Percentiles rank a stretch among this genome's conserved stretches.
These are phyloP conservation scores for Strix uralensis DNA, from an alignment of 2,113 vertebrate genomes.

Conservation along the genomic window DNA sequence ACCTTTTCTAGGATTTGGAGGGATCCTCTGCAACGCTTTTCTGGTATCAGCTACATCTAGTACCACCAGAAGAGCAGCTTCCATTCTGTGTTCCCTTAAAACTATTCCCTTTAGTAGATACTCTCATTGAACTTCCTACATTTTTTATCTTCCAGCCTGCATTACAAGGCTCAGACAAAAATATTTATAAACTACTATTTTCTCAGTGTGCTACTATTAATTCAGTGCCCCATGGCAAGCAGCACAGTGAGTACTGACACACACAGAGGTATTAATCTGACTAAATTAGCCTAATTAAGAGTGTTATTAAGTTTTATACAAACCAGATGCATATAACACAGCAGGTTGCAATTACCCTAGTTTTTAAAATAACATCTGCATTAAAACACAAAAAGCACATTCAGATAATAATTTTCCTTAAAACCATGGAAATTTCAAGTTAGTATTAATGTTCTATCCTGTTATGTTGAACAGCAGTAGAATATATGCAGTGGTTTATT, in stretches of 20 bases:
- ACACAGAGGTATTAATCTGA: conserved; percentile 72
- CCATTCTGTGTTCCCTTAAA: background rate
- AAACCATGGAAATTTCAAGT: conserved; percentile 41
- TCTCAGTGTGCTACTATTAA: conserved; percentile 61
- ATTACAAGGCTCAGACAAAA: conserved; percentile 18
- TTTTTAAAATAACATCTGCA: conserved; percentile 73
- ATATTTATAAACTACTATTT: conserved; percentile 61
- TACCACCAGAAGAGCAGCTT: background rate
- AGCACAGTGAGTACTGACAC: conserved; percentile 62
- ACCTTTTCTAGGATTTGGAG: background rate
- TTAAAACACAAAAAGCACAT: conserved; percentile 60
- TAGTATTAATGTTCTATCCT: conserved; percentile 22
- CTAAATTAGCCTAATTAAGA: conserved; percentile 77
- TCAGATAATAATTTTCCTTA: conserved; percentile 45
- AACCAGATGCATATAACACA: conserved; percentile 66
- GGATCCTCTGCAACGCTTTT: background rate
- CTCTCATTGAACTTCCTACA: background rate
- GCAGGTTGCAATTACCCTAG: conserved; percentile 72
- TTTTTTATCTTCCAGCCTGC: conserved; percentile 5
- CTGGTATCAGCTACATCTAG: background rate
- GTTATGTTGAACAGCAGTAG: conserved; percentile 29
- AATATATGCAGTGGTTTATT: conserved; percentile 42
- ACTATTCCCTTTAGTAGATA: background rate
- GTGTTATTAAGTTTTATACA: conserved; percentile 71
- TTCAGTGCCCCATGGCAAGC: conserved; percentile 55